Conservation (phyloP, 2,797 vertebrate genomes). For the Enteromius anoplus region DNA sequence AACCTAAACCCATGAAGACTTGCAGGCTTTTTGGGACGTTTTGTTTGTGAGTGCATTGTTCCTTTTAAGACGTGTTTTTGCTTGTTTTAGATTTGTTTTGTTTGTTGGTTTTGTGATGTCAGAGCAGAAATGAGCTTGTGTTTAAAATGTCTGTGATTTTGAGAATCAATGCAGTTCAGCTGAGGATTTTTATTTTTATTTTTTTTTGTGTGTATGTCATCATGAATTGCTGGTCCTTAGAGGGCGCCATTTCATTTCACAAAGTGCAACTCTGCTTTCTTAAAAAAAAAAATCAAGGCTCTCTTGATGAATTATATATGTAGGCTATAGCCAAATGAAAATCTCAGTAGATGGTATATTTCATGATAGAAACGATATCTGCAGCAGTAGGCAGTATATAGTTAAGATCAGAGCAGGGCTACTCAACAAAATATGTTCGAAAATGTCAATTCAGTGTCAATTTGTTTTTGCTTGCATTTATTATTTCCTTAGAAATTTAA, state of each 20-base stretch:
- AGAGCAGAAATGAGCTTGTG: not conserved
- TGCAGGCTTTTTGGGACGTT: not conserved
- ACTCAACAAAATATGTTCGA: not conserved
- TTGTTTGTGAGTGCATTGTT: not conserved
- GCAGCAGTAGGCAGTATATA: constrained; percentile 6
- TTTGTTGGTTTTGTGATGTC: not conserved
- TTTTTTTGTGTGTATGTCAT: not conserved
- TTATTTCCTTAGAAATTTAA: not conserved
- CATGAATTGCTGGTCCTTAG: not conserved
- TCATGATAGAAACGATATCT: not conserved
- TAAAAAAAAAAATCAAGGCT: not conserved
- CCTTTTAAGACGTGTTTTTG: not conserved
- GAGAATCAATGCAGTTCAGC: not conserved
- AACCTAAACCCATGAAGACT: not conserved
- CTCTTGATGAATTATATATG: not conserved
- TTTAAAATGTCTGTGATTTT: not conserved
- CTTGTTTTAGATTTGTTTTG: not conserved
- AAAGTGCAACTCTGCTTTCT: not conserved
- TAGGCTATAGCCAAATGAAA: not conserved
- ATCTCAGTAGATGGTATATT: not conserved
- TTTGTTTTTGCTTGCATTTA: constrained; percentile 21
- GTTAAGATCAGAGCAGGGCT: constrained; percentile 8
- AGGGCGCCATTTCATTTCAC: not conserved
- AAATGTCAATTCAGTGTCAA: not conserved
- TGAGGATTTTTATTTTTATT: not conserved